Evolutionary conservation across 1,140 invertebrate species (phyloP), one percentile per base, ranked within the genome.

Genomic region (Muscidifurax raptorellus): DNA sequence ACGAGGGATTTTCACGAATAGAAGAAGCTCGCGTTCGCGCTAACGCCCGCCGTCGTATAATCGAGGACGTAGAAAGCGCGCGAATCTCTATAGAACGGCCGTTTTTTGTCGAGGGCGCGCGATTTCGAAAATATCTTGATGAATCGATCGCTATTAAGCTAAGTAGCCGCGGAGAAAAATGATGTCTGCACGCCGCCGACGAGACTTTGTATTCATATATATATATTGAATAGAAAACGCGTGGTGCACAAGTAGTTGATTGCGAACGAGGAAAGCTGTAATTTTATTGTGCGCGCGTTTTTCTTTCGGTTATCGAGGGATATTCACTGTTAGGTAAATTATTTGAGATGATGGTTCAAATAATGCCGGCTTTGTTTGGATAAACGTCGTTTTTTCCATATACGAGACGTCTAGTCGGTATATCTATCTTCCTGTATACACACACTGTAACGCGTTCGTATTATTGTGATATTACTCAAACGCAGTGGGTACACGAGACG

Each of bases 21-120:
- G 40, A 47, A 72, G 71, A 64, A 80, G 78, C 32, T 80, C 64
- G 1, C 10, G 6, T n/a, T 64, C 74, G 40, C 44, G 25, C n/a
- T n/a, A n/a, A 25, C 71, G 71, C 71, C 27, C 32, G 30, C 3
- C 28, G 6, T 32, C 32, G 27, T 18, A 28, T 30, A 30, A 66
- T 22, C 59, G 77, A 25, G 59, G 77, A 79, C 64, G 36, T 66
- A 79, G 52, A 79, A 66, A 66, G 77, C 64, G 44, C 44, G 44
- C 13, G 44, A 47, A 47, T 13, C 36, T 40, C 36, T 40, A 40
- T 4, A 36, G 6, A 4, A 44, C 72, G 36, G 18, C 36, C 27
- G 13, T 77, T 64, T n/a, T 77, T 77, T 76, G 22, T 47, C 40
- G n/a, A 18, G 22, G 74, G 12, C 72, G 72, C 27, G 36, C 18